A percentile compares a stretch with the other conserved stretches of the same genome.
phyloP scores from a whole-genome alignment of 2,797 vertebrate genomes.

The Iguana delicatissima region DNA sequence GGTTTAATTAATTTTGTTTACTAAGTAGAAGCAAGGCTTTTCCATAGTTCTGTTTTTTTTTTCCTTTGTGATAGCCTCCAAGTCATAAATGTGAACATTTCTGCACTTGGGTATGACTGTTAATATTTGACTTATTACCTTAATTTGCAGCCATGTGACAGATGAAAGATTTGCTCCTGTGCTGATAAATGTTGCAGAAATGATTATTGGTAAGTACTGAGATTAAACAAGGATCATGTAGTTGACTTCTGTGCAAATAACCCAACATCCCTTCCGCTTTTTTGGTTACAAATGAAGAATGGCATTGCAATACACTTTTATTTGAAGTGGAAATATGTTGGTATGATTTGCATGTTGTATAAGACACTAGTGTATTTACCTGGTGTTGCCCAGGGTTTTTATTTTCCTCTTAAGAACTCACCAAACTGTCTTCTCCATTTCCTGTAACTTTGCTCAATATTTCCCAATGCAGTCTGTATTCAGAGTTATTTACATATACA shows the following conservation, averaged over 20 bases:
- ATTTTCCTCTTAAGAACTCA: no score
- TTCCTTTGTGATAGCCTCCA: not conserved
- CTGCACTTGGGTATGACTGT: not conserved
- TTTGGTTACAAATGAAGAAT: not conserved
- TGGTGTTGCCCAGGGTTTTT: no score
- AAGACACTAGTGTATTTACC: no score
- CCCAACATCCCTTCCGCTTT: not conserved
- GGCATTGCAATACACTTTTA: not conserved
- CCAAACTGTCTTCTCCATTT: no score
- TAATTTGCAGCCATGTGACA: conserved; percentile 85
- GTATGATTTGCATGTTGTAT: not conserved
- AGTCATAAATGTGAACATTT: not conserved
- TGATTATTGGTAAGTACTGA: conserved; percentile 87
- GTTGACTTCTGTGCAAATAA: not conserved
- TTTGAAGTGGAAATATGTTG: not conserved
- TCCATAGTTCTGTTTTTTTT: not conserved
- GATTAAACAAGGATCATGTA: not conserved
- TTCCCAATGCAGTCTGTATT: no score
- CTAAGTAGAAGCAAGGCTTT: not conserved
- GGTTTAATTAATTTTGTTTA: not conserved
- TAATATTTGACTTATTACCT: conserved; percentile 24
- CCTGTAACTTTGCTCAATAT: no score
- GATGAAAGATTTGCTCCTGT: conserved; percentile 89
- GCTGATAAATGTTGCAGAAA: conserved; percentile 88
- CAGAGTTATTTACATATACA: no score